A percentile compares a stretch with the other conserved stretches of the same genome.
phyloP scores from a whole-genome alignment of 2,797 vertebrate species.

The Somateria mollissima region DNA sequence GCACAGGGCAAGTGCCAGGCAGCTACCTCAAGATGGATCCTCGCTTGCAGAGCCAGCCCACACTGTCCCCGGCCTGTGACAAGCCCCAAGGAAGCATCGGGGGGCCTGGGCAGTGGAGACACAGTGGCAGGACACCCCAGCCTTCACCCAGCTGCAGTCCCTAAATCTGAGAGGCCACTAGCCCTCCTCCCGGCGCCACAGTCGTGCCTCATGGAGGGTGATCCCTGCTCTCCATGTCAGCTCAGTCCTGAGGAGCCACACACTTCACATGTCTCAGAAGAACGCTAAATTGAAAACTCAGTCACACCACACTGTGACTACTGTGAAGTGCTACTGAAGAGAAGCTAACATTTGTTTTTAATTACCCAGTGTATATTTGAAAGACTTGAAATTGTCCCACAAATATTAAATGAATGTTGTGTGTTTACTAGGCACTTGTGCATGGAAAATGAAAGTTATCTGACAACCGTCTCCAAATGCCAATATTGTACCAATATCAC shows the following conservation, averaged over 20 bases:
- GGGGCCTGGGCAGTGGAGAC: too few relatives aligned
- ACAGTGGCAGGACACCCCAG: background rate
- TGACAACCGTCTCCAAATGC: constrained; percentile 20
- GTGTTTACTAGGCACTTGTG: background rate
- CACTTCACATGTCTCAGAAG: background rate
- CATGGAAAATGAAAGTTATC: background rate
- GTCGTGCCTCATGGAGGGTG: too few relatives aligned
- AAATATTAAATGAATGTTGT: background rate
- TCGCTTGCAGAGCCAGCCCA: background rate
- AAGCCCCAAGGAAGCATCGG: rapidly evolving
- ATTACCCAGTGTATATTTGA: background rate
- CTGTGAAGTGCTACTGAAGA: background rate
- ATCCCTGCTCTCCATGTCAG: background rate
- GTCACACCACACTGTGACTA: background rate
- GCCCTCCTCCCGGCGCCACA: too few relatives aligned
- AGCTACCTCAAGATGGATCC: too few relatives aligned
- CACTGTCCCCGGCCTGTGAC: background rate
- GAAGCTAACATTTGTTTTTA: constrained; percentile 45
- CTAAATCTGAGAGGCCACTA: background rate
- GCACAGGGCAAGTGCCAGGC: too few relatives aligned
- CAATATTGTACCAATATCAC: background rate
- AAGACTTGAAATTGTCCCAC: background rate
- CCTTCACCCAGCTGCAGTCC: background rate
- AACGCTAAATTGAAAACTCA: background rate
- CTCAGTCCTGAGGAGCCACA: background rate